These are phyloP conservation scores for Rhysida immarginata DNA, from an alignment of 1,140 invertebrate genomes.

Conservation along the genomic window DNA sequence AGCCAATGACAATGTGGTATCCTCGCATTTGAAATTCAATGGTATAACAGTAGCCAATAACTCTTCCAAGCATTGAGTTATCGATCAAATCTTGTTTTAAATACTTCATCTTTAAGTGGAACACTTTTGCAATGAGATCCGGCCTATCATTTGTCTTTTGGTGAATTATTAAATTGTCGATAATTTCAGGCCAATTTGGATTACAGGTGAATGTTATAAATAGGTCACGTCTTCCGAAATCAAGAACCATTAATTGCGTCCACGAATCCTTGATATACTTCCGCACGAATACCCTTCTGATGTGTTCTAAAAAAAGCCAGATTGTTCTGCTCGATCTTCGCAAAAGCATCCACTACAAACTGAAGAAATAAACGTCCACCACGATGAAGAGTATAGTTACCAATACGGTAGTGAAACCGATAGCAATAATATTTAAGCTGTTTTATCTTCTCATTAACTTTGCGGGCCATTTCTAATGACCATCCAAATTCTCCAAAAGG, in stretches of 20 bases:
- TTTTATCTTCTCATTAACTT: neutral
- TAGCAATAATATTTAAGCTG: constrained; percentile 5
- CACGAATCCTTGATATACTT: constrained; percentile 32
- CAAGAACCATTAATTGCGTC: constrained; percentile 16
- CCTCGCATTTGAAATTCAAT: constrained; percentile 26
- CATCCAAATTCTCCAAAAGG: constrained; percentile 31
- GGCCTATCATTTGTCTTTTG: constrained; percentile 16
- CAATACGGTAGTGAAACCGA: constrained; percentile 4
- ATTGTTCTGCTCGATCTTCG: constrained; percentile 33
- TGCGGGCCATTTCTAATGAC: neutral
- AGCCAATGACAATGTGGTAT: constrained; percentile 26
- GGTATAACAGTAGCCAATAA: constrained; percentile 10
- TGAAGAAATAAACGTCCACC: neutral
- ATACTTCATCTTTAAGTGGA: constrained; percentile 8
- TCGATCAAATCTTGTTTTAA: constrained; percentile 17
- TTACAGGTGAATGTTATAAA: constrained; percentile 24
- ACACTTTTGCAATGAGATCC: constrained; percentile 17
- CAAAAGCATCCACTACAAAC: neutral
- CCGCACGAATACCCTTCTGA: constrained; percentile 32
- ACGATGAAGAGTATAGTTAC: constrained; percentile 3
- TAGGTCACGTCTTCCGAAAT: constrained; percentile 12
- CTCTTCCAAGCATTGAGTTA: constrained; percentile 17
- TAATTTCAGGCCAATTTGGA: constrained; percentile 22
- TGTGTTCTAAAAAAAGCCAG: constrained; percentile 28
- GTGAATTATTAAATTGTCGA: constrained; percentile 12